These are phyloP conservation scores for Myripristis murdjan DNA, from an alignment of 2,797 vertebrate genomes.

Conservation along the genomic window DNA sequence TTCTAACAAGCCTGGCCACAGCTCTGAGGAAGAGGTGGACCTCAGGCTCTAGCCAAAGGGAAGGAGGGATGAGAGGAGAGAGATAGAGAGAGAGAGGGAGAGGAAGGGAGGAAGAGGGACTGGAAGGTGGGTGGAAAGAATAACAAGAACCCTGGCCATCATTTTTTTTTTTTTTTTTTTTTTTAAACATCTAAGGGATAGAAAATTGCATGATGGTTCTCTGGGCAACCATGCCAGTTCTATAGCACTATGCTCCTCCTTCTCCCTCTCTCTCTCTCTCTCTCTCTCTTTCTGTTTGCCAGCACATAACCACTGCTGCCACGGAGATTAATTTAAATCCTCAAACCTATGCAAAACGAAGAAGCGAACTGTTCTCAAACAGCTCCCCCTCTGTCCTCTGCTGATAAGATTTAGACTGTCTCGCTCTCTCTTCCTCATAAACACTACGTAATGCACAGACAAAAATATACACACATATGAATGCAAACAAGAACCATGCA, in stretches of 20 bases:
- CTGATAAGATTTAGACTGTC: conserved; percentile 54
- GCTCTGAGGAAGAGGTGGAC: conserved; percentile 56
- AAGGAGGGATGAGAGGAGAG: conserved; percentile 40
- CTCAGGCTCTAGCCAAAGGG: conserved; percentile 41
- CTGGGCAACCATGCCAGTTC: conserved; percentile 37
- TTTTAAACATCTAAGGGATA: conserved; percentile 33
- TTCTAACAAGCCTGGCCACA: conserved; percentile 57
- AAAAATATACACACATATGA: conserved; percentile 2
- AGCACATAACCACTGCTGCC: conserved; percentile 17
- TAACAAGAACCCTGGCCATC: conserved; percentile 47
- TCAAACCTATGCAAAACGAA: conserved; percentile 38
- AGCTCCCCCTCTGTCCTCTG: conserved; percentile 46
- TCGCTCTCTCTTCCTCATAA: conserved; percentile 10
- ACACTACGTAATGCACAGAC: background rate
- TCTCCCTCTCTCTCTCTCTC: conserved; percentile 1
- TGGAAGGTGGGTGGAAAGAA: conserved; percentile 63
- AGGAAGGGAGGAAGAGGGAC: conserved; percentile 41
- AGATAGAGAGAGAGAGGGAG: background rate
- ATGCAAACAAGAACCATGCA: background rate
- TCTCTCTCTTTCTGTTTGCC: conserved; percentile 30
- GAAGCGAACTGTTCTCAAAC: conserved; percentile 39
- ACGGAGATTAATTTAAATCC: conserved; percentile 44
- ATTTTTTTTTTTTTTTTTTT: too few species aligned
- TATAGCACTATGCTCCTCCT: background rate
- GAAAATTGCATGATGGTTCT: conserved; percentile 39